Conservation (phyloP, 1,140 invertebrate genomes). For the Sipha flava region DNA sequence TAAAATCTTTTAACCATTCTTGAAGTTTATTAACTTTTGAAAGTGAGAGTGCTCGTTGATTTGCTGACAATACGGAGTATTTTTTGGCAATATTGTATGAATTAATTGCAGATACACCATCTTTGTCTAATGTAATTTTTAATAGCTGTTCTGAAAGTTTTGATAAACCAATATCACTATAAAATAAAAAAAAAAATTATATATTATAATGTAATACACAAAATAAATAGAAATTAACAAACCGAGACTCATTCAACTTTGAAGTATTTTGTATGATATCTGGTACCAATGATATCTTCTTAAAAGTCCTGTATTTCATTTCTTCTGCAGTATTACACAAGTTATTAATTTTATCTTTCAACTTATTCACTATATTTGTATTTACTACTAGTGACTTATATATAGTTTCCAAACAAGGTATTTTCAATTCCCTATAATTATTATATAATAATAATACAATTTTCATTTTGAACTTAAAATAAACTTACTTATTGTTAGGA, state of each 20-base stretch:
- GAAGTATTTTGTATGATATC: conserved; percentile 12
- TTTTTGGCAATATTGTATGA: conserved; percentile 27
- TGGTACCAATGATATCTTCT: neutral
- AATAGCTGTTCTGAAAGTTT: conserved; percentile 26
- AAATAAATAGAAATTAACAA: neutral
- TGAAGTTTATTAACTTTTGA: conserved; percentile 23
- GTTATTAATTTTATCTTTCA: conserved; percentile 13
- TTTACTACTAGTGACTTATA: conserved; percentile 17
- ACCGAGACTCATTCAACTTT: conserved; percentile 2
- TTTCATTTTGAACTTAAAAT: neutral
- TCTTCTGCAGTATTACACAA: neutral
- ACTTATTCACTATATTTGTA: conserved; percentile 17
- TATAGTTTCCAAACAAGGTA: conserved; percentile 23
- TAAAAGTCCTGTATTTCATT: neutral
- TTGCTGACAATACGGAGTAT: conserved; percentile 16
- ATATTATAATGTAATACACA: neutral
- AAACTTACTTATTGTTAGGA: neutral
- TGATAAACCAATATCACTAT: conserved; percentile 18
- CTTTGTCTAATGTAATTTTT: conserved; percentile 20
- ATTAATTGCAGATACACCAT: conserved; percentile 18
- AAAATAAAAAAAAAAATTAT: neutral
- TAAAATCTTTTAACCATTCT: conserved; percentile 30
- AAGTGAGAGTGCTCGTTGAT: conserved; percentile 17
- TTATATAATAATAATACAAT: neutral
- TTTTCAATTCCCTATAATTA: conserved; percentile 13